Evolutionary conservation across 2,888 invertebrate species (phyloP), one percentile per base, ranked within the genome.

Genomic region (Zhuqinia jingwanae): DNA sequence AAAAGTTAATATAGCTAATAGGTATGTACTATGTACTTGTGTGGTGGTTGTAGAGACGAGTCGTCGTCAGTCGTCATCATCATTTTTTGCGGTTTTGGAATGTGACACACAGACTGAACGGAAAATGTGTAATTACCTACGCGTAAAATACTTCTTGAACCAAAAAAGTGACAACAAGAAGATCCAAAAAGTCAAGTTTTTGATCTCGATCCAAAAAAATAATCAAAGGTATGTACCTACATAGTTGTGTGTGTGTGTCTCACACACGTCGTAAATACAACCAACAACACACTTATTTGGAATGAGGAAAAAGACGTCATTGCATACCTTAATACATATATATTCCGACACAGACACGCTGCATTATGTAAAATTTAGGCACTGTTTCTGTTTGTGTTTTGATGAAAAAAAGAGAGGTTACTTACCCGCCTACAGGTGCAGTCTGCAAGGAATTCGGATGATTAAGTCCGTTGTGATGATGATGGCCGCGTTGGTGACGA

Each of bases 381-480:
- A 58, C 3, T 17, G 17, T 70, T 13, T 47, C 30, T 45, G 20
- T 17, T 13, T 17, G 5, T 6, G 73, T 47, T 50, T 25, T 73
- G 50, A n/a, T 73, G 17, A 76, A 63, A 60, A 58, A 0, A 42
- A 36, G 22, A 76, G 15, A 58, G 58, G 58, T 58, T 63, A 78
- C 87, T 88, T 89, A 89, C 89, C 89, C 89, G 88, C 89, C 89
- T 70, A 89, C 89, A 87, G 89, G 89, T 85, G 89, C 89, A 88
- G 89, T 89, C 88, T 89, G 89, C 70, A 89, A 87, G 47, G 86
- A 83, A 85, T 87, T 89, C 58, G 88, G 88, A 87, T 88, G 88
- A 77, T 88, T 84, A 73, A 84, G 88, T 76, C 87, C 79, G 25
- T 83, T 80, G 76, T 88, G 87, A 60, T 70, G 76, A 8, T 47